phyloP scores from a whole-genome alignment of 2,888 invertebrate species.

The Orthonevra nobilis region DNA sequence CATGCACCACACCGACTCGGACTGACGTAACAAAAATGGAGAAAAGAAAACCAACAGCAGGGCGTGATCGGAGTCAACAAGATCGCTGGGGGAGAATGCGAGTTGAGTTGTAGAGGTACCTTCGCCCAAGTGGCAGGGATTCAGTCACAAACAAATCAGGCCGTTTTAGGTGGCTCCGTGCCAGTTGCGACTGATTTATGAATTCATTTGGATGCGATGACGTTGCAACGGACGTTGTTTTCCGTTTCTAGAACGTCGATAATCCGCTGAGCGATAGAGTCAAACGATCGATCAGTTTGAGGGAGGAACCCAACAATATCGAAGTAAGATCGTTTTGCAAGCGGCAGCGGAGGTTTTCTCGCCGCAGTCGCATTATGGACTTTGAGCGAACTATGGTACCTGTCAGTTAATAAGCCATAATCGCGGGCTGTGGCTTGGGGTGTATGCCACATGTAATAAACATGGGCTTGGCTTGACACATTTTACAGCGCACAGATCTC shows the following conservation, averaged over 20 bases:
- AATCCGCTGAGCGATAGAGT: constrained; percentile 22
- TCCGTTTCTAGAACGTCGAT: constrained; percentile 40
- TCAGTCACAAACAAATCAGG: constrained; percentile 32
- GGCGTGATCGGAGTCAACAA: constrained; percentile 68
- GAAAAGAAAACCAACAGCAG: constrained; percentile 37
- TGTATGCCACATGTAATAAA: constrained; percentile 63
- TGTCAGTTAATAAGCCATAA: constrained; percentile 59
- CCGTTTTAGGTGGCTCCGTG: constrained; percentile 61
- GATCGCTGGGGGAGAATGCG: constrained; percentile 42
- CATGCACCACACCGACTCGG: constrained; percentile 49
- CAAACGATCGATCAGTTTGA: constrained; percentile 22
- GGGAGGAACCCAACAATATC: constrained; percentile 3
- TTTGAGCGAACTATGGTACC: constrained; percentile 41
- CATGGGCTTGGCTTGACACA: constrained; percentile 60
- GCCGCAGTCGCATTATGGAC: constrained; percentile 31
- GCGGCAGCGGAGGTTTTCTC: constrained; percentile 53
- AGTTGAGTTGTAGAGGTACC: too few species aligned
- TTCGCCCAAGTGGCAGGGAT: constrained; percentile 18
- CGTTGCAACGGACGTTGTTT: constrained; percentile 1
- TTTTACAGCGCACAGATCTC: constrained; percentile 43
- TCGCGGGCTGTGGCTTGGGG: constrained; percentile 43
- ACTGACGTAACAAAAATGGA: constrained; percentile 58
- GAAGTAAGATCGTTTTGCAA: constrained; percentile 30
- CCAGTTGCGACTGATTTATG: constrained; percentile 66
- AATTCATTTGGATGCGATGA: constrained; percentile 30